phyloP scores from a whole-genome alignment of 2,113 vertebrate species.

The Gymnorhina tibicen region DNA sequence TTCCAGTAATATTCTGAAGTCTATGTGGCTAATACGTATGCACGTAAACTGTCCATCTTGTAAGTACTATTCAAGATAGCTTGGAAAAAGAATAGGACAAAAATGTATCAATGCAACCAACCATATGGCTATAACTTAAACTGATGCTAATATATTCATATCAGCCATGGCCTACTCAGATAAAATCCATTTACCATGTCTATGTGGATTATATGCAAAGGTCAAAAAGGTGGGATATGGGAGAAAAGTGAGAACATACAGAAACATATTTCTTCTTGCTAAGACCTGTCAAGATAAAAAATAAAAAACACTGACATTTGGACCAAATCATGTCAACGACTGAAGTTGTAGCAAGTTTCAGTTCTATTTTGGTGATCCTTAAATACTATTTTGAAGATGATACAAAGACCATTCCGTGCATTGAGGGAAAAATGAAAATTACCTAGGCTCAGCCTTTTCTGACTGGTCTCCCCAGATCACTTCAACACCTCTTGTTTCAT shows the following conservation, averaged over 20 bases:
- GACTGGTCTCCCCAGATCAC: background rate
- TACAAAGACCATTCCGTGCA: background rate
- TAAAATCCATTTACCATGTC: background rate
- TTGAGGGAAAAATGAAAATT: background rate
- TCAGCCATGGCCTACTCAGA: background rate
- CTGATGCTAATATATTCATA: background rate
- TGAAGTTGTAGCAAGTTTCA: background rate
- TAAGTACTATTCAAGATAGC: background rate
- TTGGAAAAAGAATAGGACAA: background rate
- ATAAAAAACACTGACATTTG: background rate
- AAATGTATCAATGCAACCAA: background rate
- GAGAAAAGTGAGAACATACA: background rate
- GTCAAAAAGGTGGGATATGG: background rate
- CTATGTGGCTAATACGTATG: background rate
- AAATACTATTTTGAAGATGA: background rate
- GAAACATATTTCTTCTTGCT: background rate
- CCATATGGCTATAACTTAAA: background rate
- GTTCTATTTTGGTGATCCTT: background rate
- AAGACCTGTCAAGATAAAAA: background rate
- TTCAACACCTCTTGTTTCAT: background rate
- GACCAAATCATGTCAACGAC: background rate
- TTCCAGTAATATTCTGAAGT: background rate
- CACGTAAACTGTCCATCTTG: background rate
- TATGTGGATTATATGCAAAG: background rate
- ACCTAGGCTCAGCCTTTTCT: background rate